Base-by-base conservation (phyloP, 1,140 invertebrate species). In the Pseudomyrmex concolor region DNA sequence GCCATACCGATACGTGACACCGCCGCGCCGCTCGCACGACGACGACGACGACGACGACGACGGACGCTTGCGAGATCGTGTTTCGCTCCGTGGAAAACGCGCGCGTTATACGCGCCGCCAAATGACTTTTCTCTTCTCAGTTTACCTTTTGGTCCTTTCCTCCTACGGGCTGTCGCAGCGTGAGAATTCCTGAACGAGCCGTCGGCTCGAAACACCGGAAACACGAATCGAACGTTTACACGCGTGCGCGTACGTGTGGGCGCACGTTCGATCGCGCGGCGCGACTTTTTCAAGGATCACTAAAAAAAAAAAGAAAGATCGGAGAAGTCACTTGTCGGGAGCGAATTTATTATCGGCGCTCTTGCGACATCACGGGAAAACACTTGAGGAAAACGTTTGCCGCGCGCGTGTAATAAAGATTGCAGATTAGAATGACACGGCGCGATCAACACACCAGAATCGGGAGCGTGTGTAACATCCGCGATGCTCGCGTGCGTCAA, bases 81-180 rank as follows among this genome's bases (percentile, higher is more conserved):
- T 67, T 67, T 68, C 80, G 51, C 72, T 59, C 3, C 62, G 71
- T 67, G 62, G 81, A 83, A 83, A 83, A 83, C 64, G 77, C 64
- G 76, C 43, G 55, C 55, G 25, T 12, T 13, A 25, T 34, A 34
- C 34, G 5, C 34, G 34, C 34, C 72, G 73, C 48, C 50, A 15
- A 77, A 78, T 68, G 43, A n/a, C n/a, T 77, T 51, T 64, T 51
- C 43, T 55, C 15, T 1, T 59, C 55, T 80, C 57, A 34, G 64
- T 70, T 43, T 43, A n/a, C 25, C 62, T 51, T 51, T 67, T 22
- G 34, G 19, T 48, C n/a, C 3, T 57, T 13, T 15, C 8, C 59
- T 70, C 57, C 50, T 34, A 55, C 34, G 51, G 34, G 3, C 51
- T 12, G 50, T 45, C 25, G n/a, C 7, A 57, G 70, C 34, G 34